Conservation (phyloP, 1,140 invertebrate species). For the Sitophilus oryzae region DNA sequence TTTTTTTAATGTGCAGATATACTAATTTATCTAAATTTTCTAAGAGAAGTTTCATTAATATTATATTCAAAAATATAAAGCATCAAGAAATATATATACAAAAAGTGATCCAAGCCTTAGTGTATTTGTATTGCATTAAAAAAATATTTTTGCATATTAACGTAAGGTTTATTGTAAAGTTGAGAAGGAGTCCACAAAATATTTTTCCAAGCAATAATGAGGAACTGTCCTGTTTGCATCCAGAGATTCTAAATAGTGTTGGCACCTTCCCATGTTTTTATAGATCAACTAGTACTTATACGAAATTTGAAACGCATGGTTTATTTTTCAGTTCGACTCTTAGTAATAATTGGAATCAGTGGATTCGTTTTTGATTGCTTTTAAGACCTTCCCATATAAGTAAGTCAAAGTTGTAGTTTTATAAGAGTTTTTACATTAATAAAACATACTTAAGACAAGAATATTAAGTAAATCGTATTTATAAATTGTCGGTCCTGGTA, state of each 20-base stretch:
- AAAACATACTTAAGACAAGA: neutral
- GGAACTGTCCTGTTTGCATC: neutral
- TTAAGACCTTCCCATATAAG: too few species aligned
- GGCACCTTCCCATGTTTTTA: neutral
- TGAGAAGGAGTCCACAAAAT: neutral
- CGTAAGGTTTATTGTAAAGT: neutral
- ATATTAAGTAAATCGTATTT: too few species aligned
- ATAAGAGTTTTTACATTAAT: neutral
- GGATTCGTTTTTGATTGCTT: too few species aligned
- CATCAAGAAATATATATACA: neutral
- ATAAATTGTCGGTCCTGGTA: too few species aligned
- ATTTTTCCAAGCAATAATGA: neutral
- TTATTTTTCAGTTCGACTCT: too few species aligned
- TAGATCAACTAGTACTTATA: neutral
- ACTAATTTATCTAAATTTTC: too few species aligned
- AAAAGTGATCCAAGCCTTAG: conserved; percentile 5
- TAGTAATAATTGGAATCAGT: too few species aligned
- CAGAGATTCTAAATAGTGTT: neutral
- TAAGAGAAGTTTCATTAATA: too few species aligned
- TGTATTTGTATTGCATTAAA: neutral
- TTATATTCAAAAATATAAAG: too few species aligned
- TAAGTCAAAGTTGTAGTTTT: neutral
- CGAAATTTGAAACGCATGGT: neutral
- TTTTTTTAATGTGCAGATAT: too few species aligned
- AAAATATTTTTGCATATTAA: conserved; percentile 6